Conservation (phyloP, 2,113 vertebrate species). For the Mobula birostris region DNA sequence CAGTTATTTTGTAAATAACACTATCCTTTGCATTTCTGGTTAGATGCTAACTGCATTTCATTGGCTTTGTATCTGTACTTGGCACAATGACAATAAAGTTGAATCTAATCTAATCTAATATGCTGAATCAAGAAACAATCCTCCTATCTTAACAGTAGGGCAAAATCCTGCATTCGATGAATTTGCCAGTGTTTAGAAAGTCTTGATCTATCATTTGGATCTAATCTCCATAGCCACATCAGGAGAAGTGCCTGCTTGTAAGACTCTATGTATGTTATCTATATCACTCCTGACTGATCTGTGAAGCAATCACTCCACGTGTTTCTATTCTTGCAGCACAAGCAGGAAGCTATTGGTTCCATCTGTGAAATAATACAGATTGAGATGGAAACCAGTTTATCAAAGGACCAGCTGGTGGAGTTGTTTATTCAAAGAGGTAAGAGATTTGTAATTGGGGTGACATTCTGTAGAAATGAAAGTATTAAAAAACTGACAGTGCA, state of each 20-base stretch:
- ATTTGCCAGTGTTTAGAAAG: background rate
- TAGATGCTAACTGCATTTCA: no score
- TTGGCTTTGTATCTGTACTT: no score
- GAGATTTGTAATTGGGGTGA: slow-evolving; percentile 30
- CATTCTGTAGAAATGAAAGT: background rate
- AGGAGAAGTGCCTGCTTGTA: background rate
- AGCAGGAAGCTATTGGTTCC: slow-evolving; percentile 69
- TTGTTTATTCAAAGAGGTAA: slow-evolving; percentile 81
- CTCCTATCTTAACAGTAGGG: background rate
- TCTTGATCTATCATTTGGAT: background rate
- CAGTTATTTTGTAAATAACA: no score
- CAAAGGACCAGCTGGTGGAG: slow-evolving; percentile 81
- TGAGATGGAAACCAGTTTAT: slow-evolving; percentile 72
- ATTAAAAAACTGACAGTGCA: background rate
- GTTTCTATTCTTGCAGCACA: slow-evolving; percentile 62
- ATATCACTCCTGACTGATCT: slow-evolving; percentile 35
- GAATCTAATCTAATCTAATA: no score
- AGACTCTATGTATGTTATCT: slow-evolving; percentile 39
- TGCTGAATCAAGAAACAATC: background rate
- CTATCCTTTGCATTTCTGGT: no score
- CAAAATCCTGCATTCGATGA: background rate
- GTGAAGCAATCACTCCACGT: background rate
- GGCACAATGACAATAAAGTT: no score
- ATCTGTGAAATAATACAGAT: slow-evolving; percentile 76
- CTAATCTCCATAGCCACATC: background rate